phyloP scores from a whole-genome alignment of 2,113 vertebrate species.

The Lagenorhynchus albirostris region DNA sequence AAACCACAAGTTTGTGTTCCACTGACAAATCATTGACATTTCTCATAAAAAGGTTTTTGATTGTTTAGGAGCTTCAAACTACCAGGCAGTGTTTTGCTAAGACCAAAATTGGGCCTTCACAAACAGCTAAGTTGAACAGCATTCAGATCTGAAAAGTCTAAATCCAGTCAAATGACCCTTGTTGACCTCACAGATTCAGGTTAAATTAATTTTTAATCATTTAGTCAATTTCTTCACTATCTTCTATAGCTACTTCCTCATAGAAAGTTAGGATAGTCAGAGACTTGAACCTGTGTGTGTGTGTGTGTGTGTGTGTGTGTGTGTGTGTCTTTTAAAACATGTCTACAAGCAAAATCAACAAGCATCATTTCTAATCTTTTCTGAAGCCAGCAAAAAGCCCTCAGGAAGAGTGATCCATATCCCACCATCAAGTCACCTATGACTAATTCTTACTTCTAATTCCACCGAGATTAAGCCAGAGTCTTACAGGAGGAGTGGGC shows the following conservation, averaged over 20 bases:
- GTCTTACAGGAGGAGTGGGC: background rate
- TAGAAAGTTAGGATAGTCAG: background rate
- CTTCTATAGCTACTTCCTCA: background rate
- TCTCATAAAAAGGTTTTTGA: slow-evolving; percentile 21
- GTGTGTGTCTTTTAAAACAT: background rate
- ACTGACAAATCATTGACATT: slow-evolving; percentile 29
- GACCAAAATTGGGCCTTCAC: background rate
- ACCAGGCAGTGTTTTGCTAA: background rate
- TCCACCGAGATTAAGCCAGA: background rate
- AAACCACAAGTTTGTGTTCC: slow-evolving; percentile 14
- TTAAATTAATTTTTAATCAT: slow-evolving; percentile 10
- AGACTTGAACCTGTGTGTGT: background rate
- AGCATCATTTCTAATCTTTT: background rate
- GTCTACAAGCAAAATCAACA: background rate
- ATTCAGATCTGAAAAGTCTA: slow-evolving; percentile 18
- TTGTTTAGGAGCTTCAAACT: slow-evolving; percentile 11
- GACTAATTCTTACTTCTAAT: background rate
- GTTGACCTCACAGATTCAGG: slow-evolving; percentile 15
- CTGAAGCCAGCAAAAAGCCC: background rate
- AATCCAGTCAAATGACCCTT: background rate
- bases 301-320: background rate
- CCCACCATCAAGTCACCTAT: background rate
- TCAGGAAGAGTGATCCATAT: background rate
- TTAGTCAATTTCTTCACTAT: background rate
- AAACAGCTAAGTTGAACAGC: background rate